Base-by-base conservation (phyloP, 2,113 vertebrate species). In the Cynoglossus semilaevis region DNA sequence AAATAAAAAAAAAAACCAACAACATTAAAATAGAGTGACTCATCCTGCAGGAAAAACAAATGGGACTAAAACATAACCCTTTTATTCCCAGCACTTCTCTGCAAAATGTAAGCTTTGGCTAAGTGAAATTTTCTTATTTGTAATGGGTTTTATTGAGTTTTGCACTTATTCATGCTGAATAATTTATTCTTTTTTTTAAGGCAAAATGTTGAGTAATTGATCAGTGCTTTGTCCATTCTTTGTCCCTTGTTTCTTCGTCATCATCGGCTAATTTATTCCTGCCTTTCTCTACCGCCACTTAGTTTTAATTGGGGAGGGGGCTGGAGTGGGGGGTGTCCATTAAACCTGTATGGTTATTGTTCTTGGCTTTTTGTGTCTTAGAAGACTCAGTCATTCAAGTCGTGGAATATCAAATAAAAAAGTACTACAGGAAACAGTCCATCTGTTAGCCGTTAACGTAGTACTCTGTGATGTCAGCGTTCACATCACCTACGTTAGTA, bases 401-500 rank as follows among this genome's bases (percentile, higher is more conserved):
- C 58, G 52, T 42, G 1, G 45, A 46, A 45, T 54, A 49, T 75
- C 65, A 77, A 59, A 0, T 51, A 53, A 46, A 60, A 59, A 49
- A 19, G 59, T 63, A 67, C 75, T 34, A 67, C 77, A 77, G 54
- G 15, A 35, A 59, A 62, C 51, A 38, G 38, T 4, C 36, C 10
- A 49, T 45, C 59, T 37, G 36, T 7, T 57, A 62, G 64, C 42
- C 54, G 74, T 81, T 79, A 29, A 79, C 67, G 67, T 59, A 22
- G 38, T 75, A 59, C 64, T 70, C 60, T 47, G 22, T 63, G 63
- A 66, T 58, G 42, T 62, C 15, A 13, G 65, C 50, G 70, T 76
- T 87, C 84, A 82, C 72, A 67, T 77, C 74, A 65, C 34, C 68
- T 48, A 50, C 54, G 70, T 74, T 73, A 79, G 71, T 81, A 76